Evolutionary conservation across 2,113 vertebrate genomes (phyloP).

Genomic region (Glaucidium brasilianum): DNA sequence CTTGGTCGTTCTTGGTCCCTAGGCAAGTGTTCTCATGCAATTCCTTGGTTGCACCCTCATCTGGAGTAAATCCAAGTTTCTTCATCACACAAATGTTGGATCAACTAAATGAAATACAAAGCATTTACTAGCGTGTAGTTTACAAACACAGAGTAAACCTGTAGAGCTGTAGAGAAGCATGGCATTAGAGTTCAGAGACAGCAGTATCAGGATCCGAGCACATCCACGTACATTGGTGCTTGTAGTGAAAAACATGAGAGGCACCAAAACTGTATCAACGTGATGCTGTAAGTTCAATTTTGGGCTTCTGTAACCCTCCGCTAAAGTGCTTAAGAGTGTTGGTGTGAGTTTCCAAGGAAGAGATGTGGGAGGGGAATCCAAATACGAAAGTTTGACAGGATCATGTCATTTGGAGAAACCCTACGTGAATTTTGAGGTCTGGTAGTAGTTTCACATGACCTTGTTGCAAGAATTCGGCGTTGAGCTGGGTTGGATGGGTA

Average conservation of each 20-base stretch:
- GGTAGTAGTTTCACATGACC: accelerated
- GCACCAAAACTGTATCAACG: not conserved
- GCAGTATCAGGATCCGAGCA: accelerated
- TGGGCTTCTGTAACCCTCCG: not conserved
- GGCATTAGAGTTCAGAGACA: not conserved
- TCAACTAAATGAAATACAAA: not conserved
- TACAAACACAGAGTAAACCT: not conserved
- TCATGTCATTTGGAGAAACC: not conserved
- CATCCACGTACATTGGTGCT: accelerated
- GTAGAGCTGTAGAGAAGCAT: not conserved
- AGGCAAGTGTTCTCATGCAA: not conserved
- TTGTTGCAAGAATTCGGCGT: not conserved
- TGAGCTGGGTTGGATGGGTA: accelerated
- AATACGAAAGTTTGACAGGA: accelerated
- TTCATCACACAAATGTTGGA: not conserved
- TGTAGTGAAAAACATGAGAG: not conserved
- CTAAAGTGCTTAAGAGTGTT: not conserved
- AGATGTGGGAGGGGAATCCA: not conserved
- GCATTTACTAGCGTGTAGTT: not conserved
- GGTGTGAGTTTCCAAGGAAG: not conserved
- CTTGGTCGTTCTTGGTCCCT: not conserved
- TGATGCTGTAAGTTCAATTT: not conserved
- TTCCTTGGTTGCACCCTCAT: not conserved
- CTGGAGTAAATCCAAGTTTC: not conserved
- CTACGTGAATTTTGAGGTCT: not conserved